phyloP scores from a whole-genome alignment of 1,140 invertebrate species.

The Helicorthomorpha holstii region DNA sequence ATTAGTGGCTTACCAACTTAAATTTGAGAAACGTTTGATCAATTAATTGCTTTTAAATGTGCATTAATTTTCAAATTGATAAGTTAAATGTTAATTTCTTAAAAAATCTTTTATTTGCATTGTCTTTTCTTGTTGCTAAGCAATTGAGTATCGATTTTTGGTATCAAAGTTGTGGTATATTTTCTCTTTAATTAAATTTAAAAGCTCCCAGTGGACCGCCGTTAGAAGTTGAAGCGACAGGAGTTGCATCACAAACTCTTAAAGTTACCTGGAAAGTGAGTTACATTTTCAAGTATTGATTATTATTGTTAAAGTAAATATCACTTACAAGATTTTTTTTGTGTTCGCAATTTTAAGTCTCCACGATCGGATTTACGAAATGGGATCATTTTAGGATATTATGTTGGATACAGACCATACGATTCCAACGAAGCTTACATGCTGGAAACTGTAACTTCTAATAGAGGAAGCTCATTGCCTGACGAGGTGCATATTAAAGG shows the following conservation, averaged over 20 bases:
- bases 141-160: too few relatives aligned
- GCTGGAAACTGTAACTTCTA: conserved; percentile 15
- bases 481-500: background rate
- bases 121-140: too few relatives aligned
- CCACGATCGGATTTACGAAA: conserved; percentile 78
- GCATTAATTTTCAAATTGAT: too few relatives aligned
- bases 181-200: conserved; percentile 4
- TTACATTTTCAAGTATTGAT: background rate
- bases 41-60: too few relatives aligned
- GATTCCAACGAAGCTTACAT: conserved; percentile 21
- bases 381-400: conserved; percentile 74
- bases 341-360: conserved; percentile 34
- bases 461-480: background rate
- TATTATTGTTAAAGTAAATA: background rate
- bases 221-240: conserved; percentile 19
- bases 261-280: conserved; percentile 28
- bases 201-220: conserved; percentile 25
- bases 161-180: background rate
- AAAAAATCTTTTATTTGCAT: too few relatives aligned
- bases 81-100: too few relatives aligned
- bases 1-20: too few relatives aligned
- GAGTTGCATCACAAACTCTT: conserved; percentile 23
- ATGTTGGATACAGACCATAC: conserved; percentile 30
- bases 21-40: too few relatives aligned
- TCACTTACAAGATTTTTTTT: background rate